Conservation (phyloP, 2,797 vertebrate species). For the Myiotriccus ornatus region DNA sequence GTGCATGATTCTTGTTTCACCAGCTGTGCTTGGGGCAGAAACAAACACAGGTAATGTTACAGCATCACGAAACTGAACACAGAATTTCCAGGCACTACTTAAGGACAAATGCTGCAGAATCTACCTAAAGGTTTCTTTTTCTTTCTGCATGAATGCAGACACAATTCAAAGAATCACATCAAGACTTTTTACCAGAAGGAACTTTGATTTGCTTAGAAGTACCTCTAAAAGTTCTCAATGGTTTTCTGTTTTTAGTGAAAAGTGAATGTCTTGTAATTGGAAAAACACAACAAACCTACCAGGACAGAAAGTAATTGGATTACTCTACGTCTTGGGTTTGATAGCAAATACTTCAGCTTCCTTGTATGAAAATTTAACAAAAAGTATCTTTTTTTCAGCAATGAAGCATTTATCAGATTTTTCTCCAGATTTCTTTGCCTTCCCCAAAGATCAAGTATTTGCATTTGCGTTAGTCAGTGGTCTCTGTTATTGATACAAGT, state of each 20-base stretch:
- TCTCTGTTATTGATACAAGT: not conserved
- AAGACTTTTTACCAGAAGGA: not conserved
- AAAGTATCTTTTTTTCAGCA: not conserved
- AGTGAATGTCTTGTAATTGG: not conserved
- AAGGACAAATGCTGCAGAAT: not conserved
- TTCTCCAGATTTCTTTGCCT: not conserved
- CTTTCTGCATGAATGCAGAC: not conserved
- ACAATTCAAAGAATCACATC: not conserved
- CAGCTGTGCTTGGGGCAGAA: not conserved
- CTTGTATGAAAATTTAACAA: not conserved
- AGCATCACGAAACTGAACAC: not conserved
- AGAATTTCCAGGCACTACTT: not conserved
- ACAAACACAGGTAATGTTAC: not conserved
- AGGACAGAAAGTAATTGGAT: not conserved
- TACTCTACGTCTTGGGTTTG: not conserved
- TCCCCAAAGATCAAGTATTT: not conserved
- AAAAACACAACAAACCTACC: not conserved
- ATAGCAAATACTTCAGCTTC: not conserved
- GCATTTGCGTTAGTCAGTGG: not conserved
- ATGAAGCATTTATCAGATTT: not conserved
- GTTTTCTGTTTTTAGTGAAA: not conserved
- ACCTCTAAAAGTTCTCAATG: not conserved
- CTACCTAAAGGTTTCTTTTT: not conserved
- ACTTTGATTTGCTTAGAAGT: not conserved
- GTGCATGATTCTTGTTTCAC: not conserved